phyloP scores from a whole-genome alignment of 2,797 vertebrate species.

The Hybognathus amarus region DNA sequence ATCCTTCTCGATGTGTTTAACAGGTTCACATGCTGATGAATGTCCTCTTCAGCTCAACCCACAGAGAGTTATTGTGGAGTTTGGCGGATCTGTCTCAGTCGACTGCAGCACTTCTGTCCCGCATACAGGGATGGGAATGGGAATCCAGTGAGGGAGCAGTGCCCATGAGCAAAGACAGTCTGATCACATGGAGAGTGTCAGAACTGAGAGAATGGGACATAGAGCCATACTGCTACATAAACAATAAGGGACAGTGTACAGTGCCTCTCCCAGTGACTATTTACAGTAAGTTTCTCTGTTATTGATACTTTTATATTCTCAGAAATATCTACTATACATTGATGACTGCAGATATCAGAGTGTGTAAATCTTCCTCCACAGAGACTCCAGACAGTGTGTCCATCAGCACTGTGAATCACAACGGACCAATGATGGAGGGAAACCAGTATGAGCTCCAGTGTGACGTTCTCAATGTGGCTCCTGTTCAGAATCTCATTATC shows the following conservation, averaged over 20 bases:
- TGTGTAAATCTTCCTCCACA: slow-evolving; percentile 54
- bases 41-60: slow-evolving; percentile 22
- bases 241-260: accelerated
- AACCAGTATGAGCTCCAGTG: slow-evolving; percentile 57
- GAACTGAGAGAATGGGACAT: slow-evolving; percentile 29
- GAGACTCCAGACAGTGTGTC: slow-evolving; percentile 67
- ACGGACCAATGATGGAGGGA: slow-evolving; percentile 51
- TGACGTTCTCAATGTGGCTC: slow-evolving; percentile 65
- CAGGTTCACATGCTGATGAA: background rate
- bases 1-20: background rate
- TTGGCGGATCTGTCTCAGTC: accelerated
- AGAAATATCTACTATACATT: background rate
- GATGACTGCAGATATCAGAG: background rate
- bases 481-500: slow-evolving; percentile 63
- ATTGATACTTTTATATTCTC: background rate
- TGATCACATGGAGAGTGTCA: slow-evolving; percentile 47
- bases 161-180: accelerated
- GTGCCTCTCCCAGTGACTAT: background rate
- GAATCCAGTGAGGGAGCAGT: slow-evolving; percentile 1
- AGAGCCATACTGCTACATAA: background rate
- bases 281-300: slow-evolving; percentile 58
- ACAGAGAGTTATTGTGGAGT: background rate
- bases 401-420: slow-evolving; percentile 40
- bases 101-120: accelerated
- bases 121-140: slow-evolving; percentile 43